phyloP scores from a whole-genome alignment of 2,797 vertebrate species.

The Rhinophrynus dorsalis region DNA sequence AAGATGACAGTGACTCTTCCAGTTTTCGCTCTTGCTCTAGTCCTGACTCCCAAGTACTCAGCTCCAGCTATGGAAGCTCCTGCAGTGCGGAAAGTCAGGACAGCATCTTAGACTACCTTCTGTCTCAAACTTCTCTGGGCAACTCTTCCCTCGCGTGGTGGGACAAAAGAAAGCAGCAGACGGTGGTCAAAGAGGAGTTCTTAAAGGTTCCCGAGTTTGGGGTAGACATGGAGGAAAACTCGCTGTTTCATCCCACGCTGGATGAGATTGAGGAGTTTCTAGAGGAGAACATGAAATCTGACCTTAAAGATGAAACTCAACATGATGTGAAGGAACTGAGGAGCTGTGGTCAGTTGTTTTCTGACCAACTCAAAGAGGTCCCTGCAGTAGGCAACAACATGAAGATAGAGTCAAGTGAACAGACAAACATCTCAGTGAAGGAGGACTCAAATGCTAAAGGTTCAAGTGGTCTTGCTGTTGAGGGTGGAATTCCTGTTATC shows the following conservation, averaged over 20 bases:
- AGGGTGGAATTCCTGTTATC: slow-evolving; percentile 80
- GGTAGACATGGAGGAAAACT: slow-evolving; percentile 77
- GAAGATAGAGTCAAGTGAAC: slow-evolving; percentile 66
- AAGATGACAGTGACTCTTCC: slow-evolving; percentile 90
- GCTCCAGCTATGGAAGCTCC: slow-evolving; percentile 84
- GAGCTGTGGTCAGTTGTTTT: slow-evolving; percentile 61
- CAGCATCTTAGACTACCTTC: slow-evolving; percentile 86
- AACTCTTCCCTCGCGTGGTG: slow-evolving; percentile 72
- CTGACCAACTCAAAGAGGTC: slow-evolving; percentile 73
- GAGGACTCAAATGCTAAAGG: slow-evolving; percentile 59
- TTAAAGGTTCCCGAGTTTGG: slow-evolving; percentile 80
- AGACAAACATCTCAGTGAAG: slow-evolving; percentile 56
- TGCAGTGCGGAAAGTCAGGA: slow-evolving; percentile 83
- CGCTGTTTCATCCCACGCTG: slow-evolving; percentile 92
- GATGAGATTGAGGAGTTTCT: slow-evolving; percentile 98
- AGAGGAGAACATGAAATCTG: slow-evolving; percentile 93
- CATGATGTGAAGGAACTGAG: slow-evolving; percentile 64
- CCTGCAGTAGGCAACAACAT: slow-evolving; percentile 64
- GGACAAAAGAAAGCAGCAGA: slow-evolving; percentile 71
- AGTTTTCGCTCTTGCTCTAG: slow-evolving; percentile 91
- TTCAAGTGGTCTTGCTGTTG: slow-evolving; percentile 54
- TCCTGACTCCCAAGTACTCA: slow-evolving; percentile 83
- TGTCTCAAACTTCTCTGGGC: slow-evolving; percentile 84
- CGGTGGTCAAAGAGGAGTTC: slow-evolving; percentile 78
- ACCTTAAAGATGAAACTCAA: slow-evolving; percentile 77